phyloP scores from a whole-genome alignment of 2,888 invertebrate species.

The Drosophila affinis region DNA sequence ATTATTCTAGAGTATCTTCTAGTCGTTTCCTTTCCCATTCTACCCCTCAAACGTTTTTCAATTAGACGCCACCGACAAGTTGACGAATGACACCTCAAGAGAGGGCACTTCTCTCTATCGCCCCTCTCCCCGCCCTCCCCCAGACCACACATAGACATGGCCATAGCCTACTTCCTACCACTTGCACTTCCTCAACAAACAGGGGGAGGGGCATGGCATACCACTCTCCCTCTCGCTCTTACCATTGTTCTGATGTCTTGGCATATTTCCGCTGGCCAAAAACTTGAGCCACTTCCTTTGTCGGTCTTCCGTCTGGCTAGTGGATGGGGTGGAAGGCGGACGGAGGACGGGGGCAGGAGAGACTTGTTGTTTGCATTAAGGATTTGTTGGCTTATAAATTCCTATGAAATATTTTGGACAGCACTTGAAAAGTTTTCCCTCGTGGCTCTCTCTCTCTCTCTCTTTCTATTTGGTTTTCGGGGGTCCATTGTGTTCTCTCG shows the following conservation, averaged over 20 bases:
- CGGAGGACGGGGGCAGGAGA: no score
- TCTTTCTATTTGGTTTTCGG: slow-evolving; percentile 26
- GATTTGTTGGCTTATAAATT: slow-evolving; percentile 76
- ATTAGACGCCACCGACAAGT: slow-evolving; percentile 41
- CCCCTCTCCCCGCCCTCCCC: neutral
- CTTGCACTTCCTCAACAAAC: neutral
- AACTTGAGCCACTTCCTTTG: slow-evolving; percentile 63
- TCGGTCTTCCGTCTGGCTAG: slow-evolving; percentile 20
- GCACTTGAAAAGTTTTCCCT: slow-evolving; percentile 71
- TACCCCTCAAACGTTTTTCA: slow-evolving; percentile 30
- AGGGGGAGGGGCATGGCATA: neutral
- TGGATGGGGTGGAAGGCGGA: no score
- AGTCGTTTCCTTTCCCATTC: neutral
- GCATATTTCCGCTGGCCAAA: slow-evolving; percentile 71
- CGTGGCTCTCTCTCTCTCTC: slow-evolving; percentile 9
- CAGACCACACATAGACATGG: neutral
- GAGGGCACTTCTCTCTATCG: slow-evolving; percentile 31
- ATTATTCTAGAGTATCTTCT: neutral
- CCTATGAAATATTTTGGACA: slow-evolving; percentile 71
- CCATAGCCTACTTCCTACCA: neutral
- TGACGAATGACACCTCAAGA: slow-evolving; percentile 75
- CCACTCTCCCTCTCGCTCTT: neutral
- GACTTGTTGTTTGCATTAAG: slow-evolving; percentile 53
- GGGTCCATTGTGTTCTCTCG: slow-evolving; percentile 37
- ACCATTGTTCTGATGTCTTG: slow-evolving; percentile 52